Evolutionary conservation across 2,797 vertebrate genomes (phyloP).

Genomic region (Rhinella marina): DNA sequence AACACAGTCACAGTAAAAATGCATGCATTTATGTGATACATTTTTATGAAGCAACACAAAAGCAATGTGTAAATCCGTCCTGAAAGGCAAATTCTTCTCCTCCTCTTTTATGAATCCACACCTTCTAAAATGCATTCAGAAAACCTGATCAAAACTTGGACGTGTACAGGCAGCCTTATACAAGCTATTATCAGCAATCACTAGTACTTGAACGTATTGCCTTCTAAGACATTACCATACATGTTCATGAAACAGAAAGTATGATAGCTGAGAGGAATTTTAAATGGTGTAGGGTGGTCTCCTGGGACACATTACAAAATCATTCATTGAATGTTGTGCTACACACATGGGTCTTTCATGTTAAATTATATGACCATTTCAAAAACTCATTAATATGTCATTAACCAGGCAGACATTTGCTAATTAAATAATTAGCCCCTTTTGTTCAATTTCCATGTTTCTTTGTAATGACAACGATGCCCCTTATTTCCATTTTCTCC

Average conservation of each 20-base stretch:
- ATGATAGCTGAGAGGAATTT: conserved; percentile 76
- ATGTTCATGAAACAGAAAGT: conserved; percentile 34
- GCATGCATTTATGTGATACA: too few relatives aligned
- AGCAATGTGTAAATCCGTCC: too few relatives aligned
- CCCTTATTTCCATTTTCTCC: conserved; percentile 63
- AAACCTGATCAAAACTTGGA: too few relatives aligned
- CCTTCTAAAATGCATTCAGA: too few relatives aligned
- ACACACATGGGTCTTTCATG: conserved; percentile 81
- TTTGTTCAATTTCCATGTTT: conserved; percentile 80
- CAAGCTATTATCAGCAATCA: conserved; percentile 19
- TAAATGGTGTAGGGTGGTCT: conserved; percentile 75
- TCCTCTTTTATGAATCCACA: too few relatives aligned
- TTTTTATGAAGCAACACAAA: too few relatives aligned
- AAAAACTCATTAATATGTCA: conserved; percentile 88
- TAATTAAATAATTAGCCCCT: conserved; percentile 88
- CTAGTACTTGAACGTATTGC: conserved; percentile 2
- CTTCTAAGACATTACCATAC: conserved; percentile 20
- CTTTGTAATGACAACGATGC: conserved; percentile 72
- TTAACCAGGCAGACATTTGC: conserved; percentile 86
- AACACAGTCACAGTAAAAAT: too few relatives aligned
- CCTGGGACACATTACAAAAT: conserved; percentile 83
- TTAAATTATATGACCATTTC: conserved; percentile 84
- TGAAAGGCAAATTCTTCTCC: too few relatives aligned
- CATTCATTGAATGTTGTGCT: conserved; percentile 82
- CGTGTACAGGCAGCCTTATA: background rate